Evolutionary conservation across 37 sponge, comb jelly and placozoan species (phyloP).

Genomic region (Aphrocallistes beatrix): DNA sequence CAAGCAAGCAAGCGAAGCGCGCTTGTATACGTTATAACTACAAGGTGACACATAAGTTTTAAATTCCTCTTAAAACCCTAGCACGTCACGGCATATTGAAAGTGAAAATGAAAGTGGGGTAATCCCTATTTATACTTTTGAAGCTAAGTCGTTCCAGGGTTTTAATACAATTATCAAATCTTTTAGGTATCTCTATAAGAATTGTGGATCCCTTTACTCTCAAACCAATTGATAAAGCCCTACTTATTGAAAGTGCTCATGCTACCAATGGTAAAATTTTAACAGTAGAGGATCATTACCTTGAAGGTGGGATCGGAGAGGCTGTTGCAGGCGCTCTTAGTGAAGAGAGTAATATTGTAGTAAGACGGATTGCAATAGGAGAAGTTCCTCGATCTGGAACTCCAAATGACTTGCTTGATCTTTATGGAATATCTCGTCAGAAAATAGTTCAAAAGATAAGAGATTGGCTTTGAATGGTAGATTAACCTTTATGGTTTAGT

Average conservation of each 20-base stretch:
- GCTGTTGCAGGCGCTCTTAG: conserved; percentile 83
- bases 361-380: conserved; percentile 69
- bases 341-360: conserved; percentile 27
- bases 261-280: conserved; percentile 77
- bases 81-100: no score
- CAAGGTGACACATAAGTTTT: neutral
- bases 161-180: no score
- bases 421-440: conserved; percentile 54
- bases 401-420: conserved; percentile 62
- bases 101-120: no score
- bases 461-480: conserved; percentile 41
- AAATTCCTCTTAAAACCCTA: neutral
- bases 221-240: conserved; percentile 82
- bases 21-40: no score
- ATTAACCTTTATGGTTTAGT: no score
- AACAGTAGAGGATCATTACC: conserved; percentile 96
- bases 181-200: conserved; percentile 57
- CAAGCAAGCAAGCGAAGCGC: no score
- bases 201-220: conserved; percentile 92
- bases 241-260: conserved; percentile 44
- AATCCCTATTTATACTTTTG: no score
- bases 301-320: conserved; percentile 94
- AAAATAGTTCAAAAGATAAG: conserved; percentile 65
- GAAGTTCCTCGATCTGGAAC: conserved; percentile 84
- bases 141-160: no score